Conservation (phyloP, 2,797 vertebrate genomes). For the Okamejei kenojei region DNA sequence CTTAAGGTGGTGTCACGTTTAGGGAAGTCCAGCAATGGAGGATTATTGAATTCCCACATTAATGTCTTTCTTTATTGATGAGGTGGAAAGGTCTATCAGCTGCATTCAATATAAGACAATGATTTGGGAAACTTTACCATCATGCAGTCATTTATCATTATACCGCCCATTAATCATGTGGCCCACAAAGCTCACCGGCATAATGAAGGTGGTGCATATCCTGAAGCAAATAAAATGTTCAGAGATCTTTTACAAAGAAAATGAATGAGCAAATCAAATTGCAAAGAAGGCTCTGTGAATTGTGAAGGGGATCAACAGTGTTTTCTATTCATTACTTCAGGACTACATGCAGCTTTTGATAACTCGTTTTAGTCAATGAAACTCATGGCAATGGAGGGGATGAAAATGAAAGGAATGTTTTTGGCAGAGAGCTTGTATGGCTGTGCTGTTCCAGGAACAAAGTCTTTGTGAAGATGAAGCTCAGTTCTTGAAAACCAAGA, state of each 20-base stretch:
- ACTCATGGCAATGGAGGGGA: background rate
- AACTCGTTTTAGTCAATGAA: constrained; percentile 12
- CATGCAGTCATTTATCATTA: constrained; percentile 20
- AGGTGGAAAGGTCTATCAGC: constrained; percentile 51
- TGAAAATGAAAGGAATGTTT: constrained; percentile 20
- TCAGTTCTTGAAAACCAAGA: background rate
- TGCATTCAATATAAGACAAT: constrained; percentile 53
- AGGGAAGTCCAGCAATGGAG: constrained; percentile 45
- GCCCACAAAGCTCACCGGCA: background rate
- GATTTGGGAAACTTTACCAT: constrained; percentile 34
- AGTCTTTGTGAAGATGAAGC: constrained; percentile 5
- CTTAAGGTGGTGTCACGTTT: constrained; percentile 53
- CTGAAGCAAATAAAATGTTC: constrained; percentile 9
- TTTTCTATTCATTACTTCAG: constrained; percentile 15
- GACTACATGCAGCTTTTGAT: background rate
- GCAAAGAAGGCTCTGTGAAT: constrained; percentile 22
- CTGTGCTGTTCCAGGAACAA: background rate
- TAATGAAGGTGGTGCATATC: constrained; percentile 16
- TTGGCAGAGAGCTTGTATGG: background rate
- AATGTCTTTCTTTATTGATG: constrained; percentile 50
- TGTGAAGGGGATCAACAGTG: background rate
- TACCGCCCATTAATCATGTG: background rate
- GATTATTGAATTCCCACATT: constrained; percentile 49
- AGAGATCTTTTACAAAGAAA: background rate
- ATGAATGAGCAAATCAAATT: constrained; percentile 27